A percentile compares a stretch with the other conserved stretches of the same genome.
Evolutionary conservation across 2,113 vertebrate species (phyloP).

Genomic region (Pica pica): DNA sequence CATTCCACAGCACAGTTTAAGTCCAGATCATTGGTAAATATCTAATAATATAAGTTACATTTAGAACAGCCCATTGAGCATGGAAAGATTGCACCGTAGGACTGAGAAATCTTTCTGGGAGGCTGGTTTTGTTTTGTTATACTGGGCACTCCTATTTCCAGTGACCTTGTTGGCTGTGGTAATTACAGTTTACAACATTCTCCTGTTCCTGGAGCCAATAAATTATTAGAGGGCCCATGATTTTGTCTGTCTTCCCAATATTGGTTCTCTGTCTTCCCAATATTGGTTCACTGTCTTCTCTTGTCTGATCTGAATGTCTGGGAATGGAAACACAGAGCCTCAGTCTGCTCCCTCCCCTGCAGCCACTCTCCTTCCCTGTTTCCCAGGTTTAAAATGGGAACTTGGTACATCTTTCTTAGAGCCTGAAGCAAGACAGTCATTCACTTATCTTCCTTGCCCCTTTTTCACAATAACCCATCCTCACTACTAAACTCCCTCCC

Average conservation of each 20-base stretch:
- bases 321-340: background rate
- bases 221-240: background rate
- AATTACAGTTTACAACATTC: background rate
- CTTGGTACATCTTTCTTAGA: background rate
- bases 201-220: background rate
- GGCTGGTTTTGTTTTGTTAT: background rate
- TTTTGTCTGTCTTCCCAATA: background rate
- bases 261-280: background rate
- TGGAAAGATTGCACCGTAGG: background rate
- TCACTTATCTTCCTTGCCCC: background rate
- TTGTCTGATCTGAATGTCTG: accelerated
- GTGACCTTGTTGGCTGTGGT: background rate
- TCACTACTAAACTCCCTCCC: background rate
- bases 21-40: background rate
- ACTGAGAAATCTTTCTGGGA: background rate
- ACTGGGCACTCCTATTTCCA: background rate
- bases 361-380: background rate
- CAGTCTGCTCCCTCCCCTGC: accelerated
- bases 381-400: background rate
- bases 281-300: background rate
- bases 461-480: background rate
- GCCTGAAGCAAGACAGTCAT: background rate
- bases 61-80: background rate
- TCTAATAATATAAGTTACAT: background rate
- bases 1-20: background rate